A percentile compares a stretch with the other conserved stretches of the same genome.
phyloP scores from a whole-genome alignment of 2,888 invertebrate genomes.

The Scaptomyza cyrtandrae region DNA sequence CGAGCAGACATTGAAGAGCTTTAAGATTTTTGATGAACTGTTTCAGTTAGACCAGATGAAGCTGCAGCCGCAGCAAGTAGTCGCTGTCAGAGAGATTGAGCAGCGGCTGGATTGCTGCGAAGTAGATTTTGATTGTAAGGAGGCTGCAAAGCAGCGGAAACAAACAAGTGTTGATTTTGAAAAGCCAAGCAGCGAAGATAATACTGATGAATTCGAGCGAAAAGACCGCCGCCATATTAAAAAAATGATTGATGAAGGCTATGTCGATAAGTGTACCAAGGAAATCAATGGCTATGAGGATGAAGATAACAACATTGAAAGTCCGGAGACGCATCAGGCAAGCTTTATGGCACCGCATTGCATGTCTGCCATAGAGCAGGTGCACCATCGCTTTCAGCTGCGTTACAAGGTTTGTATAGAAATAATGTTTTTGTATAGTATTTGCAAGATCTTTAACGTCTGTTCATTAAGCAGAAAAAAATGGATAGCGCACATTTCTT shows the following conservation, averaged over 20 bases:
- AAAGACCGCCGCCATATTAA: neutral
- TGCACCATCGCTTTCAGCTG: conserved; percentile 37
- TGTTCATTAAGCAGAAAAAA: conserved; percentile 37
- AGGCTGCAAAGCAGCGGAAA: conserved; percentile 25
- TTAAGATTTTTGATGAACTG: conserved; percentile 49
- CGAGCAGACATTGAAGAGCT: conserved; percentile 21
- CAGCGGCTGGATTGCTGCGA: neutral
- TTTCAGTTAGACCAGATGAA: conserved; percentile 15
- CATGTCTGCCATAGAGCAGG: conserved; percentile 17
- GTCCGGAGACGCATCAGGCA: neutral
- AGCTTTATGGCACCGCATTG: conserved; percentile 10
- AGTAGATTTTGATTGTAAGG: conserved; percentile 54
- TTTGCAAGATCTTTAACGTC: neutral
- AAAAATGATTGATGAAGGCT: too few species aligned
- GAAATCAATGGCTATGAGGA: too few species aligned
- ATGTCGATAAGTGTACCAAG: too few species aligned
- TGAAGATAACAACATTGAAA: neutral
- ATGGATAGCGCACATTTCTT: conserved; percentile 63
- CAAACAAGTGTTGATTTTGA: conserved; percentile 4
- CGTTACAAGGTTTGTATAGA: conserved; percentile 33
- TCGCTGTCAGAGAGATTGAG: neutral
- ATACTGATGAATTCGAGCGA: neutral
- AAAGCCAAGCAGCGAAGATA: neutral
- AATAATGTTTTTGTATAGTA: neutral
- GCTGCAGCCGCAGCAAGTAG: neutral